Evolutionary conservation across 2,797 vertebrate species (phyloP).

Genomic region (Anguilla pacifica): DNA sequence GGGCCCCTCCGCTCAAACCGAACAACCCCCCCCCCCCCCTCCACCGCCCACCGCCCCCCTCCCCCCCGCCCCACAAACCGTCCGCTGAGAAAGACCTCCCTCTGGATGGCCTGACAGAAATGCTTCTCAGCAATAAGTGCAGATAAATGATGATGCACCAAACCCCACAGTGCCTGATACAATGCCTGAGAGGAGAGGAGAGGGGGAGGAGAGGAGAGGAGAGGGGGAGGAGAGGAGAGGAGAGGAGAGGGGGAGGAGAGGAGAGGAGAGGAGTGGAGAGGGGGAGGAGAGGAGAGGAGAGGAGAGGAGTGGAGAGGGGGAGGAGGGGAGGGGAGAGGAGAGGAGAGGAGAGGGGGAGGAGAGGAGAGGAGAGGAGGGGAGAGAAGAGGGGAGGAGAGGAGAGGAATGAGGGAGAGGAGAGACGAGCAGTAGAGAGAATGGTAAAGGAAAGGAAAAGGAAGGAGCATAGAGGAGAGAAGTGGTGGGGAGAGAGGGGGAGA

Average conservation of each 20-base stretch:
- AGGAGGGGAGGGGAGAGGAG: too few relatives aligned
- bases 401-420: too few relatives aligned
- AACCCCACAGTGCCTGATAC: not conserved
- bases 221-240: too few relatives aligned
- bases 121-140: not conserved
- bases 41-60: not conserved
- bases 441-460: not conserved
- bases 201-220: not conserved
- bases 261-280: not conserved
- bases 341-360: fast-evolving
- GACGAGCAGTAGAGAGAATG: not conserved
- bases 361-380: not conserved
- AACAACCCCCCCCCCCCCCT: not conserved
- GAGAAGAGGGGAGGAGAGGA: not conserved
- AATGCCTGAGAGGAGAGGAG: not conserved
- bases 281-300: not conserved
- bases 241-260: too few relatives aligned
- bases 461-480: not conserved
- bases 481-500: too few relatives aligned
- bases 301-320: too few relatives aligned
- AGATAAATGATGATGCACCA: conserved; percentile 21
- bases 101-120: not conserved
- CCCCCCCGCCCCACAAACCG: not conserved
- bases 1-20: not conserved
- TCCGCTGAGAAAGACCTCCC: not conserved